Conservation (phyloP, 2,113 vertebrate genomes). For the Acanthochromis polyacanthus region DNA sequence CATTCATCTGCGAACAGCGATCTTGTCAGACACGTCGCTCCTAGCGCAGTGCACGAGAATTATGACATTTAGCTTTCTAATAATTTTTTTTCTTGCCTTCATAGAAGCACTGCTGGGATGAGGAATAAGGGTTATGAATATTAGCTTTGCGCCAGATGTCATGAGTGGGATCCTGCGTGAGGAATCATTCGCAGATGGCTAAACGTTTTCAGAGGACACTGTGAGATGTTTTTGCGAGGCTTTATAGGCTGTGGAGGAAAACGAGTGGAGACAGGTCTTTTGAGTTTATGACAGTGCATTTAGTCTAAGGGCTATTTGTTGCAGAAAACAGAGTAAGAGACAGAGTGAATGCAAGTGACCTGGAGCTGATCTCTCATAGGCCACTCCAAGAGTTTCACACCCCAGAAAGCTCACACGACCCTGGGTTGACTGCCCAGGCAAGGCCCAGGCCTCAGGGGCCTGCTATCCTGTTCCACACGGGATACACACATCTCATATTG, state of each 20-base stretch:
- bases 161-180: conserved; percentile 85
- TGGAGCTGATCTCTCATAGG: conserved; percentile 89
- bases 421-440: conserved; percentile 88
- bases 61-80: conserved; percentile 72
- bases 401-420: conserved; percentile 86
- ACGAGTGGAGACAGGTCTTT: conserved; percentile 82
- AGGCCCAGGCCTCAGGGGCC: conserved; percentile 89
- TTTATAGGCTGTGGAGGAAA: conserved; percentile 88
- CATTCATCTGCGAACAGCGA: conserved; percentile 85
- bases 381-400: conserved; percentile 89
- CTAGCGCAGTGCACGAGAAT: conserved; percentile 48
- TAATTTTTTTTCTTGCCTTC: conserved; percentile 30
- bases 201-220: conserved; percentile 88
- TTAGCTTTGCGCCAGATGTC: conserved; percentile 81
- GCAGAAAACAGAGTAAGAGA: conserved; percentile 55
- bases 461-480: conserved; percentile 86
- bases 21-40: conserved; percentile 65
- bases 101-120: conserved; percentile 30
- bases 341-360: conserved; percentile 83
- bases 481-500: conserved; percentile 70
- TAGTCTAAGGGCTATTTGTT: conserved; percentile 86
- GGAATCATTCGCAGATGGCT: conserved; percentile 86
- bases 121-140: conserved; percentile 70
- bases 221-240: conserved; percentile 89
- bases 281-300: conserved; percentile 86